Base-by-base conservation (phyloP, 2,888 invertebrate species). In the Pammene fasciana region DNA sequence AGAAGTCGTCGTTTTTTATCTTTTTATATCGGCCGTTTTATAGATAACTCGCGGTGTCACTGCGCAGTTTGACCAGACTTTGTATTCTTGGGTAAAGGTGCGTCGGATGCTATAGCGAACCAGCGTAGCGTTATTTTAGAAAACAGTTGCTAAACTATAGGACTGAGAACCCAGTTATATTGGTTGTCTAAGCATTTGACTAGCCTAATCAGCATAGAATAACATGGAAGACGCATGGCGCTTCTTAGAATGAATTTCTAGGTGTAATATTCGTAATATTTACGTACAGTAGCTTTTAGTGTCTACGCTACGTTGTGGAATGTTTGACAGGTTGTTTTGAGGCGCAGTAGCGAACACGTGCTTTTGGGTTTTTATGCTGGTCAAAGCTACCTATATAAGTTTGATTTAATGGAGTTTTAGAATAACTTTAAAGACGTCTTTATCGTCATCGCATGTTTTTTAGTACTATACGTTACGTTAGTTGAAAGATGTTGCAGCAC, bases 1-100 rank as follows among this genome's bases (percentile, higher is more conserved):
- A 54, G 68, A 70, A 43, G 48, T 26, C 61, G 60, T 66, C 71
- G 72, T 78, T 83, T 79, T 86, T 86, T 86, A 86, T 87, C 86
- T 87, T 88, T 86, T 85, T 85, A 83, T 86, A 88, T 88, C 84
- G 81, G 81, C 79, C 79, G 80, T 80, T 85, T 82, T 82, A 84
- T 82, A 83, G 88, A 89, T 89, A 89, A 84, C 82, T 78, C 74
- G 72, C 38, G n/a, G 38, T 62, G 50, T 52, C 82, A 86, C 87
- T 90, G 87, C 91, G 90, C 86, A 90, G 82, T 90, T 86, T 76
- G 73, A 72, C 76, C 78, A 82, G 85, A 54, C 54, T n/a, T 34
- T 16, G 13, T 54, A 54, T 54, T 54, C 7, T 50, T 6, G 18
- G 18, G 6, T 26, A 34, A 9, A 34, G 8, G n/a, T 11, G 54